Evolutionary conservation across 1,140 invertebrate species (phyloP), one percentile per base, ranked within the genome.

Genomic region (Harlomillsia oculata): DNA sequence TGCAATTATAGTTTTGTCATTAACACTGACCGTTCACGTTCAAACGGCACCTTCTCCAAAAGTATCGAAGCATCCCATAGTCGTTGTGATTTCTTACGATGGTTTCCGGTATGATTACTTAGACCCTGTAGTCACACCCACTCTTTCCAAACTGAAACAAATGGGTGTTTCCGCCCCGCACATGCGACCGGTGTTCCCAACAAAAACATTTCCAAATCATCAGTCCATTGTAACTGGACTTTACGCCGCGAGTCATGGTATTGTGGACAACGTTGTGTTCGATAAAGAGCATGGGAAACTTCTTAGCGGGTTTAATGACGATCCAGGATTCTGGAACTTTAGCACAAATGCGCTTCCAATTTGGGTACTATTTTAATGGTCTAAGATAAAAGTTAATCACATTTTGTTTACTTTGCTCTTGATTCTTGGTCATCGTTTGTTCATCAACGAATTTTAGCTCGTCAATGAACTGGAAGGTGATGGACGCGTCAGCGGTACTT

Each of bases 131-230:
- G 46, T 60, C 0, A 62, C 78, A 18, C 75, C 76, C 0, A 73
- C 70, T 36, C 70, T 87, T 55, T 70, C 78, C 28, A 64, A 67
- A 25, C 65, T 87, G 28, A 75, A 72, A 53, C 59, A 71, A 2
- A 71, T 73, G 63, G 82, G 83, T 1, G 75, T 78, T 1, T 72
- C 76, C 53, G 72, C 77, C 0, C 76, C 80, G 20, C 82, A 80
- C 63, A 81, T 88, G 77, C 16, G 25, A 36, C n/a, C 37, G 8
- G 46, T 59, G 32, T 87, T 84, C 70, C 72, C 79, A 0, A 84
- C 84, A 2, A 83, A 82, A 72, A 89, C 86, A 3, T 84, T 85
- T 68, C 82, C 84, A 1, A 88, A 88, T 72, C 86, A 89, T 72
- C 83, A 83, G 65, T 77, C 81, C 0, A 81, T 89, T 34, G 82